Percentiles rank a stretch among this genome's conserved stretches.
Conservation (phyloP, 1,140 invertebrate genomes). For the Cydia strobilella region DNA sequence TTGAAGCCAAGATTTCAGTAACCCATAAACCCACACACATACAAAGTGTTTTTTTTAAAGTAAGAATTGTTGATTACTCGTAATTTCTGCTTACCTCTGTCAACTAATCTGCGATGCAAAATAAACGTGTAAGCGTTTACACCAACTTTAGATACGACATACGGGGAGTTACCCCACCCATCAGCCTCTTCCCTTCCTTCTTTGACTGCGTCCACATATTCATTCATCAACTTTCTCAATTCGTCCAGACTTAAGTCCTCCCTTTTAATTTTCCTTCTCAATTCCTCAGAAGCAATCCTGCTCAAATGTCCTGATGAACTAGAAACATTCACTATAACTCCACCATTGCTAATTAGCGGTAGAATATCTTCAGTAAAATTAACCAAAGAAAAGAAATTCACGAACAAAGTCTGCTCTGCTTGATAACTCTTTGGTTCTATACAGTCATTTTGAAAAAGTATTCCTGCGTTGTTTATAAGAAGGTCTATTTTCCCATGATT, state of each 20-base stretch:
- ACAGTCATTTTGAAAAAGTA: slow-evolving; percentile 84
- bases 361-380: slow-evolving; percentile 84
- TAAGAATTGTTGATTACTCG: background rate
- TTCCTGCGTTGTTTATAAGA: slow-evolving; percentile 92
- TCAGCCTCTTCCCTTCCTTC: slow-evolving; percentile 52
- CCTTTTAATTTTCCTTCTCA: slow-evolving; percentile 79
- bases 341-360: slow-evolving; percentile 84
- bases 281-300: slow-evolving; percentile 79
- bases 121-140: slow-evolving; percentile 79
- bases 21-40: too few relatives aligned
- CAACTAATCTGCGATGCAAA: slow-evolving; percentile 51
- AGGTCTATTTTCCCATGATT: slow-evolving; percentile 87
- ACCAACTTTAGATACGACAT: slow-evolving; percentile 86
- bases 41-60: too few relatives aligned
- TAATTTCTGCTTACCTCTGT: slow-evolving; percentile 58
- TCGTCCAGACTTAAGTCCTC: slow-evolving; percentile 79
- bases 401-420: slow-evolving; percentile 84
- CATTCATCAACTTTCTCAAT: slow-evolving; percentile 81
- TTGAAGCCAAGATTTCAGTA: too few relatives aligned
- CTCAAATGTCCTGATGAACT: slow-evolving; percentile 85
- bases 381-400: slow-evolving; percentile 85
- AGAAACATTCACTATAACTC: slow-evolving; percentile 87
- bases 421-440: slow-evolving; percentile 84
- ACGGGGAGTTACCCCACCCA: slow-evolving; percentile 81
- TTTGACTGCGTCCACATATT: slow-evolving; percentile 82